These are phyloP conservation scores for Mystacides longicornis DNA, from an alignment of 2,888 invertebrate genomes.

Conservation along the genomic window DNA sequence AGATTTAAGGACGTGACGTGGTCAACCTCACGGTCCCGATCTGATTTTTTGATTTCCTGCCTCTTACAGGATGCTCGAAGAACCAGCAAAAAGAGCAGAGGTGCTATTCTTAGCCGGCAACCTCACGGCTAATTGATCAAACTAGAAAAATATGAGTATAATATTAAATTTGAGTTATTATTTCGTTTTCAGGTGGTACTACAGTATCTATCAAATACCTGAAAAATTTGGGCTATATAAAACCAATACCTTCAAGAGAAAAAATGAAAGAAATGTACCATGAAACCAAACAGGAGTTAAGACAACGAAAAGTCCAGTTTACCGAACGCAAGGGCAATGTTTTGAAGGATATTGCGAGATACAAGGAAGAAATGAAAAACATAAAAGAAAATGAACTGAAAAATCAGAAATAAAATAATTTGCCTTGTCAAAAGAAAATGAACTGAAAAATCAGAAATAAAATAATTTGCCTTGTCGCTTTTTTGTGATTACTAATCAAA, in stretches of 20 bases:
- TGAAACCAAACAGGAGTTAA: slow-evolving; percentile 47
- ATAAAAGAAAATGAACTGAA: slow-evolving; percentile 34
- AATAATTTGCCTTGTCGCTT: slow-evolving; percentile 4
- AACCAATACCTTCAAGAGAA: slow-evolving; percentile 66
- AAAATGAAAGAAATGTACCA: slow-evolving; percentile 54
- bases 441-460: slow-evolving; percentile 12
- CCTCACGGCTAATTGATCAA: too few species aligned
- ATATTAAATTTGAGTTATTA: too few species aligned
- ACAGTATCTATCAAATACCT: slow-evolving; percentile 78
- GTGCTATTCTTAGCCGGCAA: too few species aligned
- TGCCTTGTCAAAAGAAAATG: slow-evolving; percentile 31
- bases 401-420: slow-evolving; percentile 18
- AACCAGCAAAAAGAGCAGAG: too few species aligned
- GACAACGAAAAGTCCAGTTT: slow-evolving; percentile 34
- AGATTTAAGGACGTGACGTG: too few species aligned
- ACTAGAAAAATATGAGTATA: too few species aligned
- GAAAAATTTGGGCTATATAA: slow-evolving; percentile 71
- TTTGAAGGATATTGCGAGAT: slow-evolving; percentile 47
- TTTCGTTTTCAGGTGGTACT: slow-evolving; percentile 72
- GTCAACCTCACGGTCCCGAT: too few species aligned
- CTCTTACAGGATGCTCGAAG: too few species aligned
- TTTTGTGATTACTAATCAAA: too few species aligned
- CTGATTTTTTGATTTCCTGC: too few species aligned
- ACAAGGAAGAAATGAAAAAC: slow-evolving; percentile 44
- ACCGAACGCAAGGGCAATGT: slow-evolving; percentile 36